Base-by-base conservation (phyloP, 1,140 invertebrate species). In the Orchesella cincta region DNA sequence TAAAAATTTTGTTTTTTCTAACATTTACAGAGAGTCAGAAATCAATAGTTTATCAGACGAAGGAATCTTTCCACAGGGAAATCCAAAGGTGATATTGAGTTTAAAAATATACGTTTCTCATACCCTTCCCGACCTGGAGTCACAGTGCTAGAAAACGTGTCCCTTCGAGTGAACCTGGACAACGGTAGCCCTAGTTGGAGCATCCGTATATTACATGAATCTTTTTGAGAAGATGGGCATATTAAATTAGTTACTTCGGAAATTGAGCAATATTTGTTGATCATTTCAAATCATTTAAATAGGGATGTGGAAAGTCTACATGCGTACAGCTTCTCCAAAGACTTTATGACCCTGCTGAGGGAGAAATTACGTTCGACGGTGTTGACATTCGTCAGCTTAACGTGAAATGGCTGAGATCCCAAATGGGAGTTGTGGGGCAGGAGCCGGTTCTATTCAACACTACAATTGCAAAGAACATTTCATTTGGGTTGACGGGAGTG, bases 101-200 rank as follows among this genome's bases (percentile, higher is more conserved):
- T 97, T 81, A 86, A 90, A 54, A 89, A 93, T 82, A 87, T 97
- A 0, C 83, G 77, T 64, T 86, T 86, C 75, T 77, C 79, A 35
- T 90, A 90, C 83, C 89, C 89, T 28, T 85, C 86, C 14, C 81
- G 89, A n/a, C n/a, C n/a, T n/a, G n/a, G n/a, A n/a, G n/a, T n/a
- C n/a, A n/a, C n/a, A n/a, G 89, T 94, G 26, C 86, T 95, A 14
- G 87, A 89, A 33, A 87, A 90, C 57, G 88, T 97, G 18, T 88
- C 86, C 78, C 86, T 97, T n/a, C 87, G 88, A 31, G 87, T 97
- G 0, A 83, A 16, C 89, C 91, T 2, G 92, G 93, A 0, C 89
- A 90, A 88, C 91, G 74, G 91, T 94, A 1, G 94, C 94, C 0
- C 87, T 98, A 18, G 95, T 96, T 0, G 94, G 94, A 0, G 87